Percentiles rank a stretch among this genome's conserved stretches.
Evolutionary conservation across 2,888 invertebrate genomes (phyloP).

Genomic region (Epinotia nisella): DNA sequence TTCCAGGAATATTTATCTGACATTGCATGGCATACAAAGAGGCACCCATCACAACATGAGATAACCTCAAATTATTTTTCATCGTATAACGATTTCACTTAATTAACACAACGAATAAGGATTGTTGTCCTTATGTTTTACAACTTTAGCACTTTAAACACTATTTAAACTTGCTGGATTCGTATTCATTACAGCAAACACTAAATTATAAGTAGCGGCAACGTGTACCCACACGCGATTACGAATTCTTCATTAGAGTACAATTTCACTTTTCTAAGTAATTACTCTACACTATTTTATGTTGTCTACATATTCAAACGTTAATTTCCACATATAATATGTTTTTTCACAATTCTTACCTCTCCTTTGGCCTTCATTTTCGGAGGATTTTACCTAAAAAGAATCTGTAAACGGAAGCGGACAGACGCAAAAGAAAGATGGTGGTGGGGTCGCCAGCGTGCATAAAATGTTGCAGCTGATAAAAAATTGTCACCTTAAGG

Average conservation of each 20-base stretch:
- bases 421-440: conserved; percentile 65
- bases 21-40: neutral
- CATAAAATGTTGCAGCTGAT: conserved; percentile 12
- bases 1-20: neutral
- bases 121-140: neutral
- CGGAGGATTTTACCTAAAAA: conserved; percentile 74
- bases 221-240: conserved; percentile 66
- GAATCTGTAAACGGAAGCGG: conserved; percentile 82
- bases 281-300: conserved; percentile 46
- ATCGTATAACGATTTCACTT: conserved; percentile 43
- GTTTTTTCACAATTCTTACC: conserved; percentile 78
- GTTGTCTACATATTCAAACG: conserved; percentile 44
- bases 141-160: neutral
- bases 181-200: conserved; percentile 6
- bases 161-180: neutral
- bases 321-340: conserved; percentile 27
- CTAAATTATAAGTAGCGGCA: conserved; percentile 57
- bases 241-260: conserved; percentile 36
- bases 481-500: neutral
- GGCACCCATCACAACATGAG: conserved; percentile 63
- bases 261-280: conserved; percentile 37
- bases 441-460: conserved; percentile 45
- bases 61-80: conserved; percentile 67
- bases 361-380: conserved; percentile 96
- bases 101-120: conserved; percentile 36